Evolutionary conservation across 2,888 invertebrate genomes (phyloP), one percentile per base, ranked within the genome.

Genomic region (Embidobia sp.): DNA sequence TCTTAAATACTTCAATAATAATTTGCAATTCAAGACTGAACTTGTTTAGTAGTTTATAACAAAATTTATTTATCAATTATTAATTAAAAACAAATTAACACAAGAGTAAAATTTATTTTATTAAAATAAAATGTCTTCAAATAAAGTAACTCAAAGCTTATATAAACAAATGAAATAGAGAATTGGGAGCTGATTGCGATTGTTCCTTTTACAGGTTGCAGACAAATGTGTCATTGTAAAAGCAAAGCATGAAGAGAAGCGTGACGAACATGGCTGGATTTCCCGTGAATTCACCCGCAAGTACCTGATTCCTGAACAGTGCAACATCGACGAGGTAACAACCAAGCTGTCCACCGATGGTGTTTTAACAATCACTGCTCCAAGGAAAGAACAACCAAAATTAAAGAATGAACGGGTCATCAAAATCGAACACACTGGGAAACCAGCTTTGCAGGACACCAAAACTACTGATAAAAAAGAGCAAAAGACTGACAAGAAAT

Each of bases 331-430:
- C 7, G 92, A 93, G 76, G 93, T 97, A 0, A 91, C 93, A 59
- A 96, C 96, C 66, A 93, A 93, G 0, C 90, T 97, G 10, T 96
- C 96, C 1, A 94, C 95, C 0, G 96, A 96, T 86, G 97, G 96
- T 0, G 93, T 97, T 11, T 90, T 96, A 59, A 95, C 95, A 0
- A 93, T 96, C 27, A 92, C 92, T 0, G 95, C 94, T 0, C 95
- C 95, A 0, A 94, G 93, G 84, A 92, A 92, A 77, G 88, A 85
- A 7, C 80, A 76, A 5, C 75, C 78, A 0, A 78, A 82, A 16
- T 0, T 19, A 0, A 81, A 82, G 2, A 84, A 82, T 27, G 86
- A 86, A 51, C 82, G 76, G 18, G 44, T 57, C 6, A 80, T 87
- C 29, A 82, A 82, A 22, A 86, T 87, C 31, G 79, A 83, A 10